Percentiles rank a stretch among this genome's conserved stretches.
Conservation (phyloP, 2,113 vertebrate species). For the Gymnorhina tibicen region DNA sequence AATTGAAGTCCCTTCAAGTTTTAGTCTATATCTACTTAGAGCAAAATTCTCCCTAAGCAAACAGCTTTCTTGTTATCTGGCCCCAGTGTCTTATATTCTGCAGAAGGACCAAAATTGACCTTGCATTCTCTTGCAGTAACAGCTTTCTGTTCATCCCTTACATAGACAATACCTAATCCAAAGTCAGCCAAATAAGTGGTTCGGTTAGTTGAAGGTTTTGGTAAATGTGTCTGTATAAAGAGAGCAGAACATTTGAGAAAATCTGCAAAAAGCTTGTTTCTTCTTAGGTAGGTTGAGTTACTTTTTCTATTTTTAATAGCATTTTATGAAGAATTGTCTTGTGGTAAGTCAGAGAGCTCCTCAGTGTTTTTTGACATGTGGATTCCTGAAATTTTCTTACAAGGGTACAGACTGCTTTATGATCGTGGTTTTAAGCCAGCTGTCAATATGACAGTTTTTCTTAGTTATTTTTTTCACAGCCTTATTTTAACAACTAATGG, state of each 20-base stretch:
- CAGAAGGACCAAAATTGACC: neutral
- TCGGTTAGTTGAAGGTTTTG: neutral
- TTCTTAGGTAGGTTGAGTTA: neutral
- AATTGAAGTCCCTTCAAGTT: neutral
- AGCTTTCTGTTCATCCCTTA: neutral
- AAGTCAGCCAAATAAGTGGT: neutral
- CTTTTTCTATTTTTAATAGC: neutral
- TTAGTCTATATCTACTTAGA: neutral
- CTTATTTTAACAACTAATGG: neutral
- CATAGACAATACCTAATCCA: neutral
- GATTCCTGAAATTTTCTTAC: neutral
- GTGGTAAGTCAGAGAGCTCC: neutral
- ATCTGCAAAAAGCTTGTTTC: neutral
- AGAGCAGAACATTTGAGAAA: neutral
- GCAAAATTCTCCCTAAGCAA: neutral
- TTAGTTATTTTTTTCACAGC: neutral
- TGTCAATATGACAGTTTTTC: neutral
- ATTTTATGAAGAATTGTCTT: neutral
- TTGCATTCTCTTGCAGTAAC: neutral
- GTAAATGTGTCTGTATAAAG: neutral
- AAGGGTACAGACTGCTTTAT: neutral
- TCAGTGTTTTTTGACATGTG: neutral
- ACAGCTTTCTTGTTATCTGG: neutral
- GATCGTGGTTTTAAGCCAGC: neutral
- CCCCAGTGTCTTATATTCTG: neutral